Evolutionary conservation across 2,797 vertebrate species (phyloP).

Genomic region (Setipinna tenuifilis): DNA sequence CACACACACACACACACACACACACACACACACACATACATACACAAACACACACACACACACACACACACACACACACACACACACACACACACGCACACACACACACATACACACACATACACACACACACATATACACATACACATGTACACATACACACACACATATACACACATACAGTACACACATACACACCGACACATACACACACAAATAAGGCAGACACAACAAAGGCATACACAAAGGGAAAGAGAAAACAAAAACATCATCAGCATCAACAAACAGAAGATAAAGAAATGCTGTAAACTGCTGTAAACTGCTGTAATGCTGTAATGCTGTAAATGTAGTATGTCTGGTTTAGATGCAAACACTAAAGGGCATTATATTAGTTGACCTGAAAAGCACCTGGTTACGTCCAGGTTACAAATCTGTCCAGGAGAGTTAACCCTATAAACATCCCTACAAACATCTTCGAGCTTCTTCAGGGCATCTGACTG

Average conservation of each 20-base stretch:
- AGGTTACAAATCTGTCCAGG: background rate
- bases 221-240: no score
- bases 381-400: background rate
- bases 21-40: conserved; percentile 16
- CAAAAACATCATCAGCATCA: background rate
- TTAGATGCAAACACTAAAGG: background rate
- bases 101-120: background rate
- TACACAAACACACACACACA: conserved; percentile 2
- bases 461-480: background rate
- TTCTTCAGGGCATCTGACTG: background rate
- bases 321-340: no score
- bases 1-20: background rate
- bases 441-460: background rate
- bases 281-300: background rate
- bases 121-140: conserved; percentile 55
- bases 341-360: no score
- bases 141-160: conserved; percentile 7
- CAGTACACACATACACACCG: background rate
- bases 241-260: background rate
- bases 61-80: background rate
- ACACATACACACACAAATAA: background rate
- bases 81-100: conserved; percentile 23
- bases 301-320: background rate
- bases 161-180: conserved; percentile 18
- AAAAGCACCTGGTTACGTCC: background rate